Evolutionary conservation across 92 coral and sea anemone genomes (phyloP).

Genomic region (Zoanthus solanderi): DNA sequence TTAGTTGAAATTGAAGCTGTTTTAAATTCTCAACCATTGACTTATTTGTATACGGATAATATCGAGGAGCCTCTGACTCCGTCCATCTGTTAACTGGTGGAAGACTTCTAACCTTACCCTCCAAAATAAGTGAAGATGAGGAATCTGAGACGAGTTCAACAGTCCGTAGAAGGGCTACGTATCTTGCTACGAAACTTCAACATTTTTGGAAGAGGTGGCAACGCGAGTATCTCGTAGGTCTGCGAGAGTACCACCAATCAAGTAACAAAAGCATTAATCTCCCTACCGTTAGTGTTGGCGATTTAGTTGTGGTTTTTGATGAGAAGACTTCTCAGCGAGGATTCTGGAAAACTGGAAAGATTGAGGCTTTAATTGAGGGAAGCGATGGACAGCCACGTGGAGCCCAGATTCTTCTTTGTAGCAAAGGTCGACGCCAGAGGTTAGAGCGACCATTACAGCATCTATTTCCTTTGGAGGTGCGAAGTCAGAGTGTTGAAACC

Average conservation of each 20-base stretch:
- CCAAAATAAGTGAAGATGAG: constrained; percentile 17
- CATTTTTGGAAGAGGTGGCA: constrained; percentile 56
- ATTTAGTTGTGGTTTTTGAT: constrained; percentile 23
- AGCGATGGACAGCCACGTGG: constrained; percentile 46
- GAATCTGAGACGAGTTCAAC: constrained; percentile 11
- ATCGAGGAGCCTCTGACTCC: constrained; percentile 57
- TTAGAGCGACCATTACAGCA: constrained; percentile 40
- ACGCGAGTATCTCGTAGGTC: constrained; percentile 33
- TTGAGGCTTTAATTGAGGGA: constrained; percentile 29
- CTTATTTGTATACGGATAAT: constrained; percentile 43
- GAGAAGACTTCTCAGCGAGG: constrained; percentile 36
- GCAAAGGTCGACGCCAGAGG: constrained; percentile 15
- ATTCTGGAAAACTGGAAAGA: constrained; percentile 32
- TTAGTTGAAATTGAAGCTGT: constrained; percentile 49
- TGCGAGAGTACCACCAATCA: constrained; percentile 26
- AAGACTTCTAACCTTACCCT: constrained; percentile 29
- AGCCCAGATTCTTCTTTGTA: constrained; percentile 13
- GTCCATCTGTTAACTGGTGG: constrained; percentile 43
- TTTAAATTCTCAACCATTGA: constrained; percentile 53
- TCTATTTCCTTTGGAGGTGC: constrained; percentile 32
- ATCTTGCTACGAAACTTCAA: constrained; percentile 29
- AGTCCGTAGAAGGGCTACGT: background rate
- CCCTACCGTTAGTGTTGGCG: constrained; percentile 25
- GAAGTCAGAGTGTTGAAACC: constrained; percentile 7
- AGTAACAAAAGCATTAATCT: constrained; percentile 9